Conservation (phyloP, 2,797 vertebrate genomes). For the Typhlichthys subterraneus region DNA sequence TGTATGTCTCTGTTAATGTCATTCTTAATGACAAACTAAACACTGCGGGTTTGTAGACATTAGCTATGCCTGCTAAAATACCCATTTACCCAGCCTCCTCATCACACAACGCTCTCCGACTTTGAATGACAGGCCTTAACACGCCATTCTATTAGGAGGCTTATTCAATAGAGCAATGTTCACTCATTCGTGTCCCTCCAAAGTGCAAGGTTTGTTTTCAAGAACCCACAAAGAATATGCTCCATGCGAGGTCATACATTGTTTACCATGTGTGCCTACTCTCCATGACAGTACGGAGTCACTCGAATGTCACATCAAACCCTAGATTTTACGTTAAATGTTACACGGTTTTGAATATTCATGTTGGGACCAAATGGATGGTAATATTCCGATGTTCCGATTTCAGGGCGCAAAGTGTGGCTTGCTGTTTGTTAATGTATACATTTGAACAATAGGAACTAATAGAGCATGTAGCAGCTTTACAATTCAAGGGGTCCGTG, state of each 20-base stretch:
- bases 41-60: slow-evolving; percentile 67
- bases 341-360: slow-evolving; percentile 55
- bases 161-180: slow-evolving; percentile 70
- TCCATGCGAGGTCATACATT: slow-evolving; percentile 68
- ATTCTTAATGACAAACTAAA: slow-evolving; percentile 77
- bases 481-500: slow-evolving; percentile 69
- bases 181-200: slow-evolving; percentile 67
- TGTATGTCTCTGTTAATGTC: slow-evolving; percentile 71
- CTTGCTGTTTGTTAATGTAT: slow-evolving; percentile 64
- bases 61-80: slow-evolving; percentile 63
- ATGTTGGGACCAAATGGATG: slow-evolving; percentile 52
- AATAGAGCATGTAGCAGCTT: slow-evolving; percentile 76
- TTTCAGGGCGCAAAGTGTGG: slow-evolving; percentile 65
- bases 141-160: slow-evolving; percentile 64
- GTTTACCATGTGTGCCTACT: slow-evolving; percentile 60
- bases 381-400: slow-evolving; percentile 47
- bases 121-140: slow-evolving; percentile 72
- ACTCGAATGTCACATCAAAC: slow-evolving; percentile 53
- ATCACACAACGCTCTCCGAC: slow-evolving; percentile 49
- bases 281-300: slow-evolving; percentile 56
- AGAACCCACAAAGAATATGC: slow-evolving; percentile 64
- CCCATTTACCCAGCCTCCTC: slow-evolving; percentile 59
- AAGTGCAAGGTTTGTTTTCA: slow-evolving; percentile 55
- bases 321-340: slow-evolving; percentile 48
- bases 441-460: slow-evolving; percentile 69